Percentiles rank a stretch among this genome's conserved stretches.
Conservation (phyloP, 2,113 vertebrate species). For the Dasyprocta punctata region DNA sequence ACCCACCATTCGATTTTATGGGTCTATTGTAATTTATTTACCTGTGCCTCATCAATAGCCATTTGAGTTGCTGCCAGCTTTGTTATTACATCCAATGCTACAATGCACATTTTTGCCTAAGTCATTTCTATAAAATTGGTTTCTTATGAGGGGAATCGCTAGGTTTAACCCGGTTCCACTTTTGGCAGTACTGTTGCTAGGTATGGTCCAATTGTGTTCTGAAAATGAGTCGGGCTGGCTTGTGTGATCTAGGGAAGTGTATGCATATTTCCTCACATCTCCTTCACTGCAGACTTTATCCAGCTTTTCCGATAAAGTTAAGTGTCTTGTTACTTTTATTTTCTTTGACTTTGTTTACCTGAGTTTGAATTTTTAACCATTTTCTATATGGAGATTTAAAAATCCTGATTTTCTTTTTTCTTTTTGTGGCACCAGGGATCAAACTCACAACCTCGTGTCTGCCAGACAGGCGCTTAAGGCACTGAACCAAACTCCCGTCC, state of each 20-base stretch:
- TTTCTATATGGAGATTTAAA: not conserved
- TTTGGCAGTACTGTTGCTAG: not conserved
- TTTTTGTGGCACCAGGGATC: no score
- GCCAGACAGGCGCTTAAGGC: no score
- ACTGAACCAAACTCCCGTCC: no score
- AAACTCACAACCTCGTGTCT: no score
- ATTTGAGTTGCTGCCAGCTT: not conserved
- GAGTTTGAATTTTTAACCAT: not conserved
- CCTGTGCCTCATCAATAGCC: not conserved
- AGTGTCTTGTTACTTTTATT: not conserved
- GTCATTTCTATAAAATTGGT: not conserved
- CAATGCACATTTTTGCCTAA: not conserved
- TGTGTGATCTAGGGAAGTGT: not conserved
- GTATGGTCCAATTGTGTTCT: not conserved
- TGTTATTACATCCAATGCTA: not conserved
- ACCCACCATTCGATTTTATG: not conserved
- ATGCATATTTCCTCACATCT: not conserved
- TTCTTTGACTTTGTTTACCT: not conserved
- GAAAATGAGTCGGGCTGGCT: not conserved
- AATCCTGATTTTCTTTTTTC: constrained; percentile 40
- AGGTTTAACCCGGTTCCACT: not conserved
- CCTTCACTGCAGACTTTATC: not conserved
- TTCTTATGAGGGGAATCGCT: not conserved
- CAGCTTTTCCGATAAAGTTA: not conserved
- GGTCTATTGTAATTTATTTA: not conserved